Conservation (phyloP, 2,888 invertebrate genomes). For the Tachina grossa region DNA sequence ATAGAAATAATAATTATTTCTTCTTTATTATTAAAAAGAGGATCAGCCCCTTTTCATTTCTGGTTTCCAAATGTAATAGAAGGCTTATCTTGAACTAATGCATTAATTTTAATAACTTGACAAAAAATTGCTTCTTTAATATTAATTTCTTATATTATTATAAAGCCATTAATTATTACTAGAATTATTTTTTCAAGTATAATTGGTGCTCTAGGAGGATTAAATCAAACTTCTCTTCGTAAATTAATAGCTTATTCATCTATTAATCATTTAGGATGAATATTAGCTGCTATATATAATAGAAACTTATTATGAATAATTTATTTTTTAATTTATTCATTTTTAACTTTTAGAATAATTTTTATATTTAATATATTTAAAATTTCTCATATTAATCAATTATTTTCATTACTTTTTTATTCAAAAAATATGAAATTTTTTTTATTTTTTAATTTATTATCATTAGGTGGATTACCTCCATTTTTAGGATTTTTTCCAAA, state of each 20-base stretch:
- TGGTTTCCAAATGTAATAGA: slow-evolving; percentile 86
- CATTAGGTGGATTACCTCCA: slow-evolving; percentile 85
- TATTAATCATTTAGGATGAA: slow-evolving; percentile 86
- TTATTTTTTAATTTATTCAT: slow-evolving; percentile 83
- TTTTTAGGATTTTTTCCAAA: slow-evolving; percentile 86
- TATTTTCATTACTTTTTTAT: slow-evolving; percentile 82
- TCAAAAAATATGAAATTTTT: slow-evolving; percentile 83
- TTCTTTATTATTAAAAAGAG: too few relatives aligned
- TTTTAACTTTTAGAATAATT: slow-evolving; percentile 83
- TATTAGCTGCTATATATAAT: slow-evolving; percentile 83
- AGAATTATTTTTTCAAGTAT: slow-evolving; percentile 83
- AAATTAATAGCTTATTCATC: slow-evolving; percentile 86
- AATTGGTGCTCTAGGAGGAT: slow-evolving; percentile 84
- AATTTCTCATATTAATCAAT: slow-evolving; percentile 84
- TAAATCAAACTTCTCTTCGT: slow-evolving; percentile 85
- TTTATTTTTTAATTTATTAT: slow-evolving; percentile 84
- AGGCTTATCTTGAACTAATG: slow-evolving; percentile 85
- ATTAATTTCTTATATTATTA: slow-evolving; percentile 83
- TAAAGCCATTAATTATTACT: slow-evolving; percentile 82
- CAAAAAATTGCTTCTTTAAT: slow-evolving; percentile 87
- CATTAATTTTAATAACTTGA: slow-evolving; percentile 85
- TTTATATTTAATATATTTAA: slow-evolving; percentile 83
- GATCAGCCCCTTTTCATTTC: too few relatives aligned
- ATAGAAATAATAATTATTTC: too few relatives aligned
- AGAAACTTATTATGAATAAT: slow-evolving; percentile 83